phyloP scores from a whole-genome alignment of 92 coral and sea anemone species.

The Epizoanthus illoricatus region DNA sequence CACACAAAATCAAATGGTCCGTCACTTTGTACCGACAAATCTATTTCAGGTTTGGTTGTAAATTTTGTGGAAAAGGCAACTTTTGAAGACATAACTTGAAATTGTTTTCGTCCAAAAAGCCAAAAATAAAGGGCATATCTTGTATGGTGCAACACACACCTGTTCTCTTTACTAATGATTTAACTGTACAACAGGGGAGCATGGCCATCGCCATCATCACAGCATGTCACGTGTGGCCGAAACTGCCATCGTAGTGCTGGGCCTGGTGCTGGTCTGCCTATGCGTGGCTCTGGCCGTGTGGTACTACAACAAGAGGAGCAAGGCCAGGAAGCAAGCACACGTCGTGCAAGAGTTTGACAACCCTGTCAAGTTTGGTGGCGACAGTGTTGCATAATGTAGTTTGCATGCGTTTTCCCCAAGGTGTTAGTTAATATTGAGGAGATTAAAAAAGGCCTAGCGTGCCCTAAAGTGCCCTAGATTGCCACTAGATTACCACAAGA shows the following conservation, averaged over 20 bases:
- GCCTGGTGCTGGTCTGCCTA: conserved; percentile 17
- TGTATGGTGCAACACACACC: too few relatives aligned
- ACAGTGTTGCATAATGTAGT: not conserved
- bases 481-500: too few relatives aligned
- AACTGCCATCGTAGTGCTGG: conserved; percentile 18
- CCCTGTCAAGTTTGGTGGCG: conserved; percentile 22
- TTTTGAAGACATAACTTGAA: too few relatives aligned
- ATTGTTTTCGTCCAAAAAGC: too few relatives aligned
- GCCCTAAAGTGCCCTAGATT: too few relatives aligned
- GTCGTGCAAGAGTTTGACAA: conserved; percentile 25
- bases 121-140: too few relatives aligned
- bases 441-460: not conserved
- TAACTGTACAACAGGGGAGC: not conserved
- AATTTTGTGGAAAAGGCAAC: too few relatives aligned
- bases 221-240: conserved; percentile 15
- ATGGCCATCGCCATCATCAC: not conserved
- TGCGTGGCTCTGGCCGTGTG: conserved; percentile 9
- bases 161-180: too few relatives aligned
- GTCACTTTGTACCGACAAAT: too few relatives aligned
- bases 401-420: not conserved
- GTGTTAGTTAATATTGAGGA: not conserved
- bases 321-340: not conserved
- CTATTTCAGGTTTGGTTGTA: too few relatives aligned
- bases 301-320: conserved; percentile 5
- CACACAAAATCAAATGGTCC: too few relatives aligned